These are phyloP conservation scores for Cryptotis parvus DNA, from an alignment of 2,113 vertebrate genomes.

Conservation along the genomic window DNA sequence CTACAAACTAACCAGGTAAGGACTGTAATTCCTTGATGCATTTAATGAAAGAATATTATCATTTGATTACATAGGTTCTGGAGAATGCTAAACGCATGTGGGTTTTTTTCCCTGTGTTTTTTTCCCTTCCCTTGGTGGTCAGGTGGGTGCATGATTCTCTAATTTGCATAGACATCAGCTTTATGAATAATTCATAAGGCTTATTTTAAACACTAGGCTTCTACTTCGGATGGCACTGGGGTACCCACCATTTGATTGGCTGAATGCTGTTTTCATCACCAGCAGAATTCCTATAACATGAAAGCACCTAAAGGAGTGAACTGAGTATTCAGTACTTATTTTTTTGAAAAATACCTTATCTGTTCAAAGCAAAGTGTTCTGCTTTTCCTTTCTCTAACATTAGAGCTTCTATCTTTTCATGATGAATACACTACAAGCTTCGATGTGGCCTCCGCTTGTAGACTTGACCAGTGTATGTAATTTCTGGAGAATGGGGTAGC, in stretches of 20 bases:
- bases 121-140: slow-evolving; percentile 82
- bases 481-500: slow-evolving; percentile 80
- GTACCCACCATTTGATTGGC: slow-evolving; percentile 84
- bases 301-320: slow-evolving; percentile 80
- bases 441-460: slow-evolving; percentile 50
- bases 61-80: slow-evolving; percentile 84
- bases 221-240: slow-evolving; percentile 74
- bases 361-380: slow-evolving; percentile 78
- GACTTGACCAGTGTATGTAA: slow-evolving; percentile 64
- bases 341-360: slow-evolving; percentile 59
- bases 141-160: slow-evolving; percentile 86
- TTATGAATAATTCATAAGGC: slow-evolving; percentile 95
- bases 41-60: slow-evolving; percentile 85
- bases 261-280: slow-evolving; percentile 85
- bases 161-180: slow-evolving; percentile 93
- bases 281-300: slow-evolving; percentile 85
- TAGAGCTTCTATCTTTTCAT: slow-evolving; percentile 64
- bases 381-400: background rate
- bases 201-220: slow-evolving; percentile 88
- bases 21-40: slow-evolving; percentile 84
- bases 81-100: slow-evolving; percentile 76
- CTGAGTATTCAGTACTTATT: slow-evolving; percentile 77
- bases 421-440: slow-evolving; percentile 73
- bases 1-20: slow-evolving; percentile 93
- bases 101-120: slow-evolving; percentile 69